Evolutionary conservation across 1,140 invertebrate species (phyloP), one percentile per base, ranked within the genome.

Genomic region (Zaprionus lachaisei): DNA sequence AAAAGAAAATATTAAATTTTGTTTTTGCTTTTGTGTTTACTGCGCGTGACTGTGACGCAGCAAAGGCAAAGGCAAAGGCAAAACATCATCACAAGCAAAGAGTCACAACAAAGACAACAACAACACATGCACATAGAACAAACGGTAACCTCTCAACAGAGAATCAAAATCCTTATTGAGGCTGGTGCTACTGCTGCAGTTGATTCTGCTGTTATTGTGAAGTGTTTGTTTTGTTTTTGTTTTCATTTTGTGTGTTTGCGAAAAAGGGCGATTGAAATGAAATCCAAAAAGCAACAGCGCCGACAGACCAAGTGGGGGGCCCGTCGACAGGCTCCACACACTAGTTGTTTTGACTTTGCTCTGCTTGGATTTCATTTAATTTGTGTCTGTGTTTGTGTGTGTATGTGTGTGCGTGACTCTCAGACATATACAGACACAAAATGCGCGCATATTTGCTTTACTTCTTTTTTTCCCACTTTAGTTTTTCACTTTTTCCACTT

Each of bases 381-480:
- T 81, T 81, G 72, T 41, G 61, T 31, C 55, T 51, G 14, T 54
- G 15, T 17, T 6, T 44, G 5, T 44, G 15, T 58, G 9, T 49
- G 11, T 56, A 1, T 57, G 31, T 79, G 79, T 80, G 78, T 84
- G 66, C 63, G 69, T 77, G 77, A 77, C 77, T 67, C 78, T 77
- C 70, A 57, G 64, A 55, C 72, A 87, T 84, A 83, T 89, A 86
- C 80, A 87, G 80, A 72, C 83, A 83, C 72, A 78, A 76, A 87
- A 77, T 78, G 83, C 84, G 80, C 80, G 83, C 80, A 87, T 87
- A 86, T 87, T 86, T 83, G 51, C 67, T 86, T 87, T 80, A 87
- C 79, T 75, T 80, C 60, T 75, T 75, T 84, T 83, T 64, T 79
- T 77, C 57, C 58, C 66, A 73, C 70, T 77, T 38, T 41, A 51